Base-by-base conservation (phyloP, 2,113 vertebrate species). In the Silurus meridionalis region DNA sequence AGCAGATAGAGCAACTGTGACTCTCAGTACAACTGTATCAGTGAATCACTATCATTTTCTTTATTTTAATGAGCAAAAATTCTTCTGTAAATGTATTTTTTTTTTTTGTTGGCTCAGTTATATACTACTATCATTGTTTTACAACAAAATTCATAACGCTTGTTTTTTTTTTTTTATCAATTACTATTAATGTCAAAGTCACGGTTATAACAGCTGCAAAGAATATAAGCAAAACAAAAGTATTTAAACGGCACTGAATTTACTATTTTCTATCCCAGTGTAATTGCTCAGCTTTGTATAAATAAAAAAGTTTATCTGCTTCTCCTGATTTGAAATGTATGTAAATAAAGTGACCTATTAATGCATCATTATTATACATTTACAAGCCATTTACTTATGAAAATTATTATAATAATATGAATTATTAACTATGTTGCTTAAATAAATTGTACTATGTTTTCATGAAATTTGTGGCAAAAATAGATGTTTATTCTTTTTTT, bases 1-100 rank as follows among this genome's bases (percentile, higher is more conserved):
- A 87, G 87, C 89, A 92, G 4, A 88, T 87, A 0, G 89, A 94
- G 74, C 79, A 80, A 13, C 89, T 94, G 46, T 91, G 57, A 86
- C 17, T 28, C 55, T 13, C 46, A 58, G 57, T 15, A 46, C 84
- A 79, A 55, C 8, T 69, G 19, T 4, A 52, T 75, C 77, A 13
- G 1, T 75, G 46, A 67, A 25, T 72, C 52, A 37, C 1, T 50
- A 21, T 23, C n/a, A 5, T 74, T 1, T 37, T 6, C 6, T 3
- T 63, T 0, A 14, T 83, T 83, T 57, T 71, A 83, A 69, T 28
- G 1, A 28, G 15, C 5, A 71, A 48, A 83, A 53, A n/a, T 23
- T n/a, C 11, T 15, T 21, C 17, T 57, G 5, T 0, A 25, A 23
- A 5, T 15, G 52, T 57, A 19, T 7, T 8, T 13, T 0, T 46